phyloP scores from a whole-genome alignment of 2,797 vertebrate species.

The Typhlichthys eigenmanni region DNA sequence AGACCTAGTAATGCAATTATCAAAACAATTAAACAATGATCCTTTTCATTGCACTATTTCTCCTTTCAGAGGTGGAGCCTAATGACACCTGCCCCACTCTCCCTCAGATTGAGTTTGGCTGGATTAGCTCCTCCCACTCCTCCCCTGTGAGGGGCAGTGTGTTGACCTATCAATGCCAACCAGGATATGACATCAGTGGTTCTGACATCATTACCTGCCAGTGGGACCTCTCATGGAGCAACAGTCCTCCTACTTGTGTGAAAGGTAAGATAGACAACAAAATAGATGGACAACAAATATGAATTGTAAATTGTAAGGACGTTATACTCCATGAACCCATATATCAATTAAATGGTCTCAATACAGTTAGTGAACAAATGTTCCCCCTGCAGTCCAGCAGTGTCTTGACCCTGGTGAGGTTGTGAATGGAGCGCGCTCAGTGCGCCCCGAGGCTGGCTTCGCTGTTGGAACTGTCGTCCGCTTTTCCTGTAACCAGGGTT shows the following conservation, averaged over 20 bases:
- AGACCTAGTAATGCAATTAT: not conserved
- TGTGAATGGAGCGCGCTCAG: conserved; percentile 86
- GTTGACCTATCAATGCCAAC: conserved; percentile 91
- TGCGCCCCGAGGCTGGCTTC: conserved; percentile 84
- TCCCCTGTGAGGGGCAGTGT: conserved; percentile 89
- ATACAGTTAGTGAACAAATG: not conserved
- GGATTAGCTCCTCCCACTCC: conserved; percentile 89
- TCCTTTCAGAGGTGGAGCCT: conserved; percentile 84
- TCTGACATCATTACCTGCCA: conserved; percentile 95
- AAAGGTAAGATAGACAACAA: conserved; percentile 77
- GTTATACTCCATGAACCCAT: not conserved
- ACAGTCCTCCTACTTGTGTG: conserved; percentile 86
- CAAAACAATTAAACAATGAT: not conserved
- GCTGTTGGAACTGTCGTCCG: conserved; percentile 88
- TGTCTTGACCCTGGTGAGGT: conserved; percentile 90
- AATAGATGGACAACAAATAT: no score
- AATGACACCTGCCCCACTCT: conserved; percentile 90
- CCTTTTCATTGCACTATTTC: no score
- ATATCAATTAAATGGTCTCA: not conserved
- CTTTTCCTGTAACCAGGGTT: conserved; percentile 90
- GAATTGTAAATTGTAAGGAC: not conserved
- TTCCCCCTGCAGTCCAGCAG: conserved; percentile 80
- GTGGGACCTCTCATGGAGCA: conserved; percentile 95
- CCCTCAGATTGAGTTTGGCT: conserved; percentile 86
- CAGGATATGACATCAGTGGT: conserved; percentile 90